Evolutionary conservation across 2,113 vertebrate species (phyloP), one percentile per base, ranked within the genome.

Genomic region (Lophius piscatorius): DNA sequence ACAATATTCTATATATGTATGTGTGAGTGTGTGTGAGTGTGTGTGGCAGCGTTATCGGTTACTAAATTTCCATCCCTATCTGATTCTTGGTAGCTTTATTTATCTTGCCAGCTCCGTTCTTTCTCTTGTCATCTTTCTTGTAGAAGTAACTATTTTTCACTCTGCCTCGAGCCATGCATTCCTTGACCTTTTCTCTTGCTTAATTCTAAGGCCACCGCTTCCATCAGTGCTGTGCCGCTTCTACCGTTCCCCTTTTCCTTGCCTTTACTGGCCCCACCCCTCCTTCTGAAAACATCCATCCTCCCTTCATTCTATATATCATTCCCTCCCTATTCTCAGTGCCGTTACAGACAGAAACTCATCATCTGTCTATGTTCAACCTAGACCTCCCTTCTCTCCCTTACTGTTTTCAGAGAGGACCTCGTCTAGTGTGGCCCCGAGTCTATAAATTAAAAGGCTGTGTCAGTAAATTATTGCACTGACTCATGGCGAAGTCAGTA

Each of bases 301-400:
- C 75, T 72, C 59, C 75, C 62, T 38, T 71, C 41, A 21, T 81
- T 71, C 63, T 46, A 81, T 80, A 74, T 46, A 82, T 85, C 75
- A 85, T 65, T 70, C 54, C 46, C 78, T 82, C 57, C 65, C 65
- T 76, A 7, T n/a, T 23, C 65, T 51, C 29, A 13, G 54, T 29
- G 0, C 31, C 59, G 74, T 47, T 59, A 71, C 45, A 74, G 76
- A 69, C 63, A 50, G 13, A 42, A 42, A 55, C 60, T 74, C 74
- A 74, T 74, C 49, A 60, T 76, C 59, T 29, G 49, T 73, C 71
- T 71, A n/a, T 41, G 63, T 65, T 58, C 69, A 57, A 57, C 55
- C 72, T 42, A 54, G 26, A 75, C 52, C 64, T 69, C 44, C 63
- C 45, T 57, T 54, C 57, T 63, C 58, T 58, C 10, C 46, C 17